Base-by-base conservation (phyloP, 2,113 vertebrate species). In the Thomomys bottae region DNA sequence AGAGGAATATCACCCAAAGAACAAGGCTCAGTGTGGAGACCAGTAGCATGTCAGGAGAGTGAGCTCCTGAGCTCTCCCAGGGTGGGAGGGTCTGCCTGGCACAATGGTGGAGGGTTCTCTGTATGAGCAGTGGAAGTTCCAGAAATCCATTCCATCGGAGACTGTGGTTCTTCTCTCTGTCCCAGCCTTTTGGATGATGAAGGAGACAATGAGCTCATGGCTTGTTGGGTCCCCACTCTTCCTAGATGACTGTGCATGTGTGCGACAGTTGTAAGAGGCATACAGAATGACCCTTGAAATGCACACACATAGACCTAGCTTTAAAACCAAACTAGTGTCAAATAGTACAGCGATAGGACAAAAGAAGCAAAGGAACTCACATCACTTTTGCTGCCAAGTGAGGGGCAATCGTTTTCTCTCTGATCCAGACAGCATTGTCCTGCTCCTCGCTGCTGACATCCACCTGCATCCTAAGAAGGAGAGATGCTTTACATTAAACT, bases 371-470 rank as follows among this genome's bases (percentile, higher is more conserved):
- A 49, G 59, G 9, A 36, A 93, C 94, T 95, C 57, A 96, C 94
- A 0, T 81, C 45, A 32, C 49, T 84, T 57, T 87, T 45, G 64
- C n/a, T 23, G 87, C 4, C 34, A 0, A 30, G n/a, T 0, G 67
- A 79, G 26, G 80, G 81, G 38, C 36, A 34, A 20, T 42, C 40
- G 1, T 67, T 34, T 45, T 93, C 94, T 88, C 75, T 87, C 32
- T 93, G 93, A 90, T 95, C 96, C 75, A 96, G 77, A 95, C 98
- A 98, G 84, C 98, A 98, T 45, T 90, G 94, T 23, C 89, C 87
- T 0, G 20, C 93, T 75, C 94, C 97, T 30, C 84, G 97, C 90
- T 92, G 71, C 36, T 92, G 97, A 95, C 98, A 99, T 91, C 97
- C 97, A 64, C 80, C 85, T 14, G 94, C 54, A 38, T 98, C 96